Evolutionary conservation across 1,140 invertebrate species (phyloP).

Genomic region (Mizuhopecten yessoensis): DNA sequence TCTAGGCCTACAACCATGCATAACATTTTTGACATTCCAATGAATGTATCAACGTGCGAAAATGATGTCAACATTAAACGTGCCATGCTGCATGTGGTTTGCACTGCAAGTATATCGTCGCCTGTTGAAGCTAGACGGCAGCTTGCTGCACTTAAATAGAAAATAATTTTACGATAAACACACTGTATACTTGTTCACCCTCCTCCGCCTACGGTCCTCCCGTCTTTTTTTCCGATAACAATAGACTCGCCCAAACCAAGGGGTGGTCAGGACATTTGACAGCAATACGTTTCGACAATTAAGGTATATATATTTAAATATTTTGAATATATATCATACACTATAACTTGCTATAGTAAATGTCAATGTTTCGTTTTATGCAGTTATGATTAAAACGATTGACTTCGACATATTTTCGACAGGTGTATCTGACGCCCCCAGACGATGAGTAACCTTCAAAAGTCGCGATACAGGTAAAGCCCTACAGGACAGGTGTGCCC

Average conservation of each 20-base stretch:
- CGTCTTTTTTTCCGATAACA: neutral
- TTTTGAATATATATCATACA: too few species aligned
- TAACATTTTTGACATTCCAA: neutral
- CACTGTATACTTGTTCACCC: neutral
- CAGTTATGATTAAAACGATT: neutral
- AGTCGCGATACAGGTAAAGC: constrained; percentile 17
- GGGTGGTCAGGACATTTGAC: neutral
- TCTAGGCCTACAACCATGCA: too few species aligned
- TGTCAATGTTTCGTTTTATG: too few species aligned
- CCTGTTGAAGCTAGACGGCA: neutral
- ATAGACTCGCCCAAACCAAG: constrained; percentile 10
- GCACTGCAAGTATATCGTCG: neutral
- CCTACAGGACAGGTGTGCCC: constrained; percentile 36
- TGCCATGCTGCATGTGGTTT: neutral
- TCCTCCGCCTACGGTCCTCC: neutral
- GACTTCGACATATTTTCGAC: neutral
- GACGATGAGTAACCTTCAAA: neutral
- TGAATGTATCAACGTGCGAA: neutral
- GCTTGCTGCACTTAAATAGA: neutral
- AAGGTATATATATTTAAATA: too few species aligned
- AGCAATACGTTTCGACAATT: neutral
- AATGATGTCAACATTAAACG: neutral
- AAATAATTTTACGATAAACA: neutral
- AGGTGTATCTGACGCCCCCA: neutral
- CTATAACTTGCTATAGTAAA: too few species aligned